phyloP scores from a whole-genome alignment of 2,888 invertebrate species.

The Aspidiotus destructor region DNA sequence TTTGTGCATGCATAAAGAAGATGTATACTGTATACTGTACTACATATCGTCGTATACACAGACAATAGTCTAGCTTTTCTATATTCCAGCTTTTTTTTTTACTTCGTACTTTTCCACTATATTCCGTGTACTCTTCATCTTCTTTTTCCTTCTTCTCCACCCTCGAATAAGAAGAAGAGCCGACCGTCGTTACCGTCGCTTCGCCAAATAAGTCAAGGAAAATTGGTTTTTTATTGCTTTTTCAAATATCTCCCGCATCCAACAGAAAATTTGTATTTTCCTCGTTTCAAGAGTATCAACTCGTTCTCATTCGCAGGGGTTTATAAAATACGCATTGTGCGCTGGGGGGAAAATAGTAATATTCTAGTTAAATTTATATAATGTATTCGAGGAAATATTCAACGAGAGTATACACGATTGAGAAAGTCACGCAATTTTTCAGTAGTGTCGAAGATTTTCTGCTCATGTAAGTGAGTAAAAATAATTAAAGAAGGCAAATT shows the following conservation, averaged over 20 bases:
- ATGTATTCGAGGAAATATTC: no score
- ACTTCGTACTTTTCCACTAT: not conserved
- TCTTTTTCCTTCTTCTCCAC: not conserved
- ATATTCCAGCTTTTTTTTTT: not conserved
- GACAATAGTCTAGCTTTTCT: not conserved
- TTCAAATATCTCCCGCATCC: constrained; percentile 25
- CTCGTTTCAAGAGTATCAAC: constrained; percentile 29
- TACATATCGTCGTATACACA: not conserved
- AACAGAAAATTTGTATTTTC: constrained; percentile 24
- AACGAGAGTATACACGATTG: no score
- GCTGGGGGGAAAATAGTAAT: no score
- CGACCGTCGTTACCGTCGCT: constrained; percentile 4
- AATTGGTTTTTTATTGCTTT: constrained; percentile 32
- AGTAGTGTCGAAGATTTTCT: no score
- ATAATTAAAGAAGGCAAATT: no score
- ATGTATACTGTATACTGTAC: constrained; percentile 19
- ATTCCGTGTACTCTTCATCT: not conserved
- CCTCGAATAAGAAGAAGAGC: constrained; percentile 13
- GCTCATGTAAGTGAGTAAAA: no score
- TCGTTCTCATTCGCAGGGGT: constrained; percentile 9
- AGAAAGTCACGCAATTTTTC: no score
- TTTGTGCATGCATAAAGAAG: constrained; percentile 28
- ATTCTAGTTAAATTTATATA: no score
- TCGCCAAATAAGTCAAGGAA: constrained; percentile 28
- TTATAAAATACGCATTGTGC: no score